Percentiles rank a stretch among this genome's conserved stretches.
These are phyloP conservation scores for Tribolium castaneum DNA, from an alignment of 1,140 invertebrate species.

Conservation along the genomic window DNA sequence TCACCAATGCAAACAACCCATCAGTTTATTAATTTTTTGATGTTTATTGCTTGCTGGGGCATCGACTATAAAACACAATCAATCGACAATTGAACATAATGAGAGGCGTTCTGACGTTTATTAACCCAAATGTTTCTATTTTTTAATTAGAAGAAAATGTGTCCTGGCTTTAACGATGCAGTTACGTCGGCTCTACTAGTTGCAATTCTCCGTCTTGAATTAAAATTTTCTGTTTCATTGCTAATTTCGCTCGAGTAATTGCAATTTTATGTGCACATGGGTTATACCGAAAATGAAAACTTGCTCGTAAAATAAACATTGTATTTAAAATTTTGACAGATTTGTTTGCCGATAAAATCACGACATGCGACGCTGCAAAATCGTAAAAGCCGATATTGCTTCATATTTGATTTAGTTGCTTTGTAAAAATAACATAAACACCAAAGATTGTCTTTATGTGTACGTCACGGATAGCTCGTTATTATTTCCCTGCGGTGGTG, in stretches of 20 bases:
- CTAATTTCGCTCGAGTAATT: slow-evolving; percentile 7
- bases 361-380: background rate
- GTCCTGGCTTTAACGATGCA: background rate
- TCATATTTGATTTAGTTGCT: background rate
- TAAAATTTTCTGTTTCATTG: slow-evolving; percentile 15
- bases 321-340: slow-evolving; percentile 8
- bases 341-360: background rate
- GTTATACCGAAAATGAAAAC: slow-evolving; percentile 3
- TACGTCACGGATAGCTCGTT: slow-evolving; percentile 14
- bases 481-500: slow-evolving; percentile 27
- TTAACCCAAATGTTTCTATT: background rate
- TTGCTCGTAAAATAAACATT: slow-evolving; percentile 9
- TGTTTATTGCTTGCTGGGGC: background rate
- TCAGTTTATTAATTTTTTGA: slow-evolving; percentile 9
- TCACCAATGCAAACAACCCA: background rate
- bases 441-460: slow-evolving; percentile 15
- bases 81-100: background rate
- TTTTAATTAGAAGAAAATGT: slow-evolving; percentile 3
- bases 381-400: background rate
- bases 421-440: slow-evolving; percentile 6
- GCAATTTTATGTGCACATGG: background rate
- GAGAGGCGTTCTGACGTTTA: background rate
- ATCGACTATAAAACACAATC: background rate
- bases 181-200: background rate
- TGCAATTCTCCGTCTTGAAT: background rate